Evolutionary conservation across 2,888 invertebrate genomes (phyloP), one percentile per base, ranked within the genome.

Genomic region (Platypus cylindrus): DNA sequence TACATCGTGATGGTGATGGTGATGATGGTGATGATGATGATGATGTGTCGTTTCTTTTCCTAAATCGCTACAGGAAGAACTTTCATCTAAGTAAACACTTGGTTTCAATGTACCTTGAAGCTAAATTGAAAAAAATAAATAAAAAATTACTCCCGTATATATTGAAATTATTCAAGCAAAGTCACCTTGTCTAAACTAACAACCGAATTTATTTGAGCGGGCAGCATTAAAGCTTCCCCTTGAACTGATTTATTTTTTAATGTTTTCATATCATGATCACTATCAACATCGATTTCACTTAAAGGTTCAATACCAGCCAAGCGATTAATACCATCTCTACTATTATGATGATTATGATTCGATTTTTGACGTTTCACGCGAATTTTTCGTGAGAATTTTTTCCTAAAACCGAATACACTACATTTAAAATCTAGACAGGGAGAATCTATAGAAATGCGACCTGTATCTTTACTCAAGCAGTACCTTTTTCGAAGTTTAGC

Each of bases 321-420:
- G 2, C 41, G 36, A 17, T 20, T 28, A 8, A 37, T 36, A 9
- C 30, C 32, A 3, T 24, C n/a, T 13, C 34, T 35, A n/a, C 34
- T 41, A 23, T 34, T 37, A n/a, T n/a, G n/a, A n/a, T n/a, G n/a
- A n/a, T n/a, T n/a, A n/a, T n/a, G n/a, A 25, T 25, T 45, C 50
- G 57, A 53, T 53, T 57, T 56, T 39, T 66, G 64, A 28, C 63
- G 65, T 55, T 74, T 75, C 48, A 73, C 75, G 20, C 75, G 66
- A 2, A 56, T 54, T 56, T 76, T 76, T 49, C 75, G 67, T 49
- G 75, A 65, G 7, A 75, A 65, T 53, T 77, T 77, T 34, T 66
- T 58, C 27, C 44, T 43, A 22, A 30, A 40, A 39, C 5, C n/a
- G 22, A 17, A 9, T 11, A 9, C 5, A 20, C 5, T 7, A 20